These are phyloP conservation scores for Thymelicus sylvestris DNA, from an alignment of 2,888 invertebrate genomes.

Conservation along the genomic window DNA sequence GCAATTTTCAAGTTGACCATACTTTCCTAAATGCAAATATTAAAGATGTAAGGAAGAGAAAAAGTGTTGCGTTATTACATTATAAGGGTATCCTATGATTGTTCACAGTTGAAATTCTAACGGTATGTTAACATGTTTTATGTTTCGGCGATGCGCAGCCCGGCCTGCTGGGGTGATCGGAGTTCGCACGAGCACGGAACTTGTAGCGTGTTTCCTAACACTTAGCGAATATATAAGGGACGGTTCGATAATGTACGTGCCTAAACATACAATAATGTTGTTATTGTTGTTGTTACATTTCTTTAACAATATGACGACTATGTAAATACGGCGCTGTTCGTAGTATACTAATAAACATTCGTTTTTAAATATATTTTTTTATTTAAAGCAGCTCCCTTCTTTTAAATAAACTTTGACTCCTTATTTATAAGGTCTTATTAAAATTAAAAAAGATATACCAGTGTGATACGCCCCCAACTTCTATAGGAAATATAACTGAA, in stretches of 20 bases:
- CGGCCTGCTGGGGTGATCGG: slow-evolving; percentile 28
- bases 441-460: no score
- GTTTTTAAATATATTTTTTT: slow-evolving; percentile 70
- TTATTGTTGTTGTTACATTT: slow-evolving; percentile 83
- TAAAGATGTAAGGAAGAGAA: neutral
- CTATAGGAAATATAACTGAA: no score
- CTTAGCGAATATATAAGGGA: slow-evolving; percentile 45
- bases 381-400: slow-evolving; percentile 48
- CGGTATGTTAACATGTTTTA: slow-evolving; percentile 23
- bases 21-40: no score
- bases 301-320: slow-evolving; percentile 83
- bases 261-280: slow-evolving; percentile 78
- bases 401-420: no score
- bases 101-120: slow-evolving; percentile 41
- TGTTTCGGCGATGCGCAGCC: slow-evolving; percentile 40
- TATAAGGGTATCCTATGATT: slow-evolving; percentile 39
- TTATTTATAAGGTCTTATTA: no score
- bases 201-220: slow-evolving; percentile 41
- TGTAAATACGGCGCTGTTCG: slow-evolving; percentile 85
- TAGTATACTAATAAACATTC: slow-evolving; percentile 81
- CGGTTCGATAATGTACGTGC: slow-evolving; percentile 76
- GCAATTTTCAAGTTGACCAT: no score
- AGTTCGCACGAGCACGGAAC: slow-evolving; percentile 36
- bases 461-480: no score
- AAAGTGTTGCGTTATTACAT: slow-evolving; percentile 18